phyloP scores from a whole-genome alignment of 2,888 invertebrate genomes.

The Xestoiulus laeticollis region DNA sequence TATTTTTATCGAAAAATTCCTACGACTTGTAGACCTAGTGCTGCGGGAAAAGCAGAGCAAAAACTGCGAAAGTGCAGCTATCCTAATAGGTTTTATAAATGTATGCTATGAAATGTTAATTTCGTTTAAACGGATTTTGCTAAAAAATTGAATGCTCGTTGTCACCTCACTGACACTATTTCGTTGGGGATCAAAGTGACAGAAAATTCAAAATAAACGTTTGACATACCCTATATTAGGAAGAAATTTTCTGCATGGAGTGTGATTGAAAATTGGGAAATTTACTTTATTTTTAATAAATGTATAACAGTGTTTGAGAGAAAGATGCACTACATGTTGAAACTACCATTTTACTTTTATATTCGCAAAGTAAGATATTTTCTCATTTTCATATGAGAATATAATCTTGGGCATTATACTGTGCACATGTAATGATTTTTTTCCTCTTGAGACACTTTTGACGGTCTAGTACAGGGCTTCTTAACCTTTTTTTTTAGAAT shows the following conservation, averaged over 20 bases:
- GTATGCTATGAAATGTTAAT: neutral
- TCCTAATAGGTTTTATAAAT: constrained; percentile 4
- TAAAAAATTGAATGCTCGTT: neutral
- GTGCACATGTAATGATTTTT: too few species aligned
- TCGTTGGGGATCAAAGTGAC: neutral
- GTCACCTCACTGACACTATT: neutral
- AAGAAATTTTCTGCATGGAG: too few species aligned
- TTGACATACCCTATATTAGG: neutral
- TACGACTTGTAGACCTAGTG: neutral
- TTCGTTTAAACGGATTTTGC: neutral
- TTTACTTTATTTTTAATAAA: too few species aligned
- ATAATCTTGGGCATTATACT: too few species aligned
- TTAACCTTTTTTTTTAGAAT: too few species aligned
- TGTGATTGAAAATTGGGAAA: neutral
- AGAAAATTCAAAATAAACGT: neutral
- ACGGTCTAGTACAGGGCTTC: too few species aligned
- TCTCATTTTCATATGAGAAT: too few species aligned
- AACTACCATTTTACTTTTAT: too few species aligned
- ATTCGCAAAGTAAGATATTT: too few species aligned
- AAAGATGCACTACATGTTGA: too few species aligned
- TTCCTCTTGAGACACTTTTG: too few species aligned
- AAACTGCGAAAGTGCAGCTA: neutral
- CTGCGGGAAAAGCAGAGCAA: neutral
- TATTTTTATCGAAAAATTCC: constrained; percentile 24
- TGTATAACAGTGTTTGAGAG: too few species aligned